Percentiles rank a stretch among this genome's conserved stretches.
Evolutionary conservation across 2,888 invertebrate species (phyloP).

Genomic region (Anthophora plumipes): DNA sequence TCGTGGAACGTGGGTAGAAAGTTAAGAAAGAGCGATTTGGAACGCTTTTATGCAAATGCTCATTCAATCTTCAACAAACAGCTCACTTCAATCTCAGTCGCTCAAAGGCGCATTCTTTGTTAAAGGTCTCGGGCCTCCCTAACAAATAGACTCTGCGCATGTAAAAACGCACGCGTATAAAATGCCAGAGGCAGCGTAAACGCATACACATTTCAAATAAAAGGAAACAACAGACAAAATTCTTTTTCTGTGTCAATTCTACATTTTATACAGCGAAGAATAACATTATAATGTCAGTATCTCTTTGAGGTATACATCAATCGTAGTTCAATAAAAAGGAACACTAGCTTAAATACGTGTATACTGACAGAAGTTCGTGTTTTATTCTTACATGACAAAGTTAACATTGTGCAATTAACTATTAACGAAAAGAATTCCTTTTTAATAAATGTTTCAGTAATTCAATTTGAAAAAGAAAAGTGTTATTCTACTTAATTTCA

Average conservation of each 20-base stretch:
- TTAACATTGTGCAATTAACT: too few species aligned
- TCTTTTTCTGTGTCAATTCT: not conserved
- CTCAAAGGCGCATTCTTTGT: constrained; percentile 1
- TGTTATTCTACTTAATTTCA: too few species aligned
- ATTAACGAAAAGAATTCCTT: too few species aligned
- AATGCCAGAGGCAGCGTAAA: too few species aligned
- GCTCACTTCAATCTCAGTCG: not conserved
- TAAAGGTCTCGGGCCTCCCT: not conserved
- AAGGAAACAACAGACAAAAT: not conserved
- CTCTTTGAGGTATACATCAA: not conserved
- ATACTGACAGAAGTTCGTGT: too few species aligned
- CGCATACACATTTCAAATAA: not conserved
- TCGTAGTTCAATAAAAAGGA: too few species aligned
- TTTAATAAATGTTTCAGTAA: too few species aligned
- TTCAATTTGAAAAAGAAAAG: too few species aligned
- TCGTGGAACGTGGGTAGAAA: not conserved
- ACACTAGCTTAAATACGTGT: too few species aligned
- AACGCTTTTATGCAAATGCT: constrained; percentile 24
- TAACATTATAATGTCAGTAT: not conserved
- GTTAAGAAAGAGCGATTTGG: constrained; percentile 9
- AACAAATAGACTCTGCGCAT: not conserved
- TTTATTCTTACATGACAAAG: too few species aligned
- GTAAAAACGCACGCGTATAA: not conserved
- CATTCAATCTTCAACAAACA: constrained; percentile 1
- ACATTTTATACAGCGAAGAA: not conserved